Conservation (phyloP, 2,113 vertebrate genomes). For the Penelope pileata region DNA sequence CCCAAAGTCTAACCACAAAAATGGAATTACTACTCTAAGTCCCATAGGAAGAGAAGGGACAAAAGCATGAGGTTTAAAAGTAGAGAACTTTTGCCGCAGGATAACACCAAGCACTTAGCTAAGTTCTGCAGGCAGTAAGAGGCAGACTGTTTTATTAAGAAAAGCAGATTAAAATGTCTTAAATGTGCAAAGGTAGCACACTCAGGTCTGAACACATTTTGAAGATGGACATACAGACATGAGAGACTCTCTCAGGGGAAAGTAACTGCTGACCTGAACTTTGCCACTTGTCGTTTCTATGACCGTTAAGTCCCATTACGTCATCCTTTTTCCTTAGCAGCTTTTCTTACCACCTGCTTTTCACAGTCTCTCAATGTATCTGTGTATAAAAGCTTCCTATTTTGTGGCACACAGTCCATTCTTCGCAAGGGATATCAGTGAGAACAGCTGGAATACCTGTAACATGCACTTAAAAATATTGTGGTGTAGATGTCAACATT, state of each 20-base stretch:
- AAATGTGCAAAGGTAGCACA: rapidly evolving
- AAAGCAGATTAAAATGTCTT: neutral
- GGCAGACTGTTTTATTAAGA: neutral
- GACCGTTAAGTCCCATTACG: neutral
- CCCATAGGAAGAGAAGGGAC: neutral
- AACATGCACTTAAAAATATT: neutral
- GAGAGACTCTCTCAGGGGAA: neutral
- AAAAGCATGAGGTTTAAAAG: neutral
- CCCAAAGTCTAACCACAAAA: neutral
- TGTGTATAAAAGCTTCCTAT: neutral
- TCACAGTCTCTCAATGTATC: neutral
- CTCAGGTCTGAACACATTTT: neutral
- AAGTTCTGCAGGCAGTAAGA: neutral
- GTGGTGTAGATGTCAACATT: neutral
- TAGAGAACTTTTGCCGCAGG: neutral
- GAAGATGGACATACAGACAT: neutral
- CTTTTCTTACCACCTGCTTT: neutral
- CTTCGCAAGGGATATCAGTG: neutral
- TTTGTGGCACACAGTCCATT: neutral
- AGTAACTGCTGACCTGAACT: neutral
- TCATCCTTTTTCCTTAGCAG: neutral
- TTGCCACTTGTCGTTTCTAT: neutral
- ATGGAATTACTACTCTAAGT: neutral
- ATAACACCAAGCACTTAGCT: neutral
- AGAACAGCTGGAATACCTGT: neutral